phyloP scores from a whole-genome alignment of 2,888 invertebrate genomes.

The Kryphioiulus occultus region DNA sequence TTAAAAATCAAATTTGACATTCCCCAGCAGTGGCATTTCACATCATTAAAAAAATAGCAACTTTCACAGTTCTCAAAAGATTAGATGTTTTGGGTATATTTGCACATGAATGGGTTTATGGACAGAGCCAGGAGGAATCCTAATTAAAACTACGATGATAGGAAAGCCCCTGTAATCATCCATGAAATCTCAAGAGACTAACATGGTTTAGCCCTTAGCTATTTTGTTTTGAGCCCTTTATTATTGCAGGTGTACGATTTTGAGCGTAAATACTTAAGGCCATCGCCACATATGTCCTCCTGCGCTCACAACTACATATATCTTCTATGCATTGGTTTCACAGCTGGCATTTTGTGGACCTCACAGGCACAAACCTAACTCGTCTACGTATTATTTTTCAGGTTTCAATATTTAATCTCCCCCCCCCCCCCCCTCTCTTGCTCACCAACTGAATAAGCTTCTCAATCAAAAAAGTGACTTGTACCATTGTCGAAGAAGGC shows the following conservation, averaged over 20 bases:
- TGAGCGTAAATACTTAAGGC: neutral
- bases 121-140: too few species aligned
- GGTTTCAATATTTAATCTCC: constrained; percentile 10
- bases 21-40: neutral
- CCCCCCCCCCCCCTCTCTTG: neutral
- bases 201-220: neutral
- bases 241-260: constrained; percentile 9
- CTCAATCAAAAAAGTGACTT: constrained; percentile 15
- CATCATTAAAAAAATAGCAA: neutral
- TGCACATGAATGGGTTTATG: too few species aligned
- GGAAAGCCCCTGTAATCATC: neutral
- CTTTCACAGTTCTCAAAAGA: neutral
- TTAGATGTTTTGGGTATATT: neutral
- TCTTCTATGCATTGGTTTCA: neutral
- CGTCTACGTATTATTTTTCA: neutral
- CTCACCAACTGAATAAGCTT: neutral
- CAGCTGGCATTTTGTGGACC: constrained; percentile 20
- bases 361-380: neutral
- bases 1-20: neutral
- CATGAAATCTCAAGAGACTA: neutral
- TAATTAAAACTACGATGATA: neutral
- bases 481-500: constrained; percentile 7
- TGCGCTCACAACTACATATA: neutral
- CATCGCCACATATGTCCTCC: neutral
- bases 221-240: neutral